Percentiles rank a stretch among this genome's conserved stretches.
These are phyloP conservation scores for Schizothorax lantsangensis DNA, from an alignment of 2,797 vertebrate genomes.

Conservation along the genomic window DNA sequence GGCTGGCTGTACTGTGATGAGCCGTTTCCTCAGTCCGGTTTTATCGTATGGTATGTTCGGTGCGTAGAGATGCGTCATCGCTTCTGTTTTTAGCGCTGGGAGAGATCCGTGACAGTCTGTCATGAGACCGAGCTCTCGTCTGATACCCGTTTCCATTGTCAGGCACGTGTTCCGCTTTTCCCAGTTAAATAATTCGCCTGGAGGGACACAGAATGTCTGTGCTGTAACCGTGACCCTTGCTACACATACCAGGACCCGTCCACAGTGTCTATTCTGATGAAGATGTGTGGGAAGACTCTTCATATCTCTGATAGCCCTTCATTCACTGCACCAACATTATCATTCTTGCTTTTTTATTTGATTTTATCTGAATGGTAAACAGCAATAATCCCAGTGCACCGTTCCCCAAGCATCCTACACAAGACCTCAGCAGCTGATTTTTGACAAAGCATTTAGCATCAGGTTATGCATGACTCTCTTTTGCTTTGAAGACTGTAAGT, in stretches of 20 bases:
- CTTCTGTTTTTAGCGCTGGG: constrained; percentile 42
- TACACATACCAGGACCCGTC: constrained; percentile 23
- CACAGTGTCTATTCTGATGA: constrained; percentile 11
- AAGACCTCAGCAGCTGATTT: neutral
- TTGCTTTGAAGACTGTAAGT: neutral
- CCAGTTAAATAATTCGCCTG: neutral
- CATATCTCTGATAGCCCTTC: neutral
- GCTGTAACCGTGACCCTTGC: constrained; percentile 49
- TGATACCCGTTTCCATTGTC: constrained; percentile 46
- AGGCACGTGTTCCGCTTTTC: constrained; percentile 46
- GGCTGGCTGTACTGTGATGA: constrained; percentile 1
- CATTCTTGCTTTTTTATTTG: neutral
- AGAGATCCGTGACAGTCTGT: constrained; percentile 16
- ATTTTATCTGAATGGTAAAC: neutral
- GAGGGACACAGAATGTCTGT: neutral
- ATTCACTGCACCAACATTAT: neutral
- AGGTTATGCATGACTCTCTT: neutral
- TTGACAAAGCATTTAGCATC: neutral
- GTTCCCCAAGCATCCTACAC: neutral
- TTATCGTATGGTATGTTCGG: constrained; percentile 30
- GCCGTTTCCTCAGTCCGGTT: neutral
- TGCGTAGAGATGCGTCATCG: constrained; percentile 38
- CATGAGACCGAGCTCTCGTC: constrained; percentile 3
- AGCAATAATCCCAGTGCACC: neutral
- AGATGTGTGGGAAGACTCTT: neutral